Conservation (phyloP, 1,140 invertebrate genomes). For the Drosophila burlai region DNA sequence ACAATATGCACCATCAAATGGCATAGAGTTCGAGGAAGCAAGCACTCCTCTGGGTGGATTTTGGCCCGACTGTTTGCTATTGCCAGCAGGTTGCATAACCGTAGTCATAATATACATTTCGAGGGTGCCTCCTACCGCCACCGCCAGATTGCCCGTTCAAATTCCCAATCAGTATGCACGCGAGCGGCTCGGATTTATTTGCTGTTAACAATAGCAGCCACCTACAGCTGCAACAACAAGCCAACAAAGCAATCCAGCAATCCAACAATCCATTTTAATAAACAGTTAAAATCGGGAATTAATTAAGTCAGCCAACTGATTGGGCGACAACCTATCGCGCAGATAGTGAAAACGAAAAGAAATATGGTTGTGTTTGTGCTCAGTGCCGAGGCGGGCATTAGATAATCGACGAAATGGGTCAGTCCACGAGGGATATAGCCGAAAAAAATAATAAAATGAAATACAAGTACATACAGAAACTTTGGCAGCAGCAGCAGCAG, state of each 20-base stretch:
- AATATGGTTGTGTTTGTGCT: slow-evolving; percentile 8
- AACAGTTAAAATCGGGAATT: slow-evolving; percentile 81
- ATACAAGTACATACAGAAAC: slow-evolving; percentile 6
- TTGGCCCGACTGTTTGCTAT: not conserved
- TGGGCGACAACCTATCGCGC: slow-evolving; percentile 67
- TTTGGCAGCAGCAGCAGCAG: slow-evolving; percentile 23
- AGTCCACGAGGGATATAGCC: slow-evolving; percentile 45
- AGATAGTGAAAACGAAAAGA: slow-evolving; percentile 71
- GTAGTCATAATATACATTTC: slow-evolving; percentile 30
- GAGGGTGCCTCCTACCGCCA: slow-evolving; percentile 4
- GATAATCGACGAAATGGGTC: slow-evolving; percentile 78
- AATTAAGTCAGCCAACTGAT: slow-evolving; percentile 70
- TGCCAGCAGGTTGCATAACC: slow-evolving; percentile 63
- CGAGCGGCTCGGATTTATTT: slow-evolving; percentile 58
- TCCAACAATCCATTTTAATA: slow-evolving; percentile 64
- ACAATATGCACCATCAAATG: slow-evolving; percentile 40
- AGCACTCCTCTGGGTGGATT: slow-evolving; percentile 9
- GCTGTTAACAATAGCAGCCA: slow-evolving; percentile 62
- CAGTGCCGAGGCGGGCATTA: slow-evolving; percentile 54
- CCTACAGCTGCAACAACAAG: slow-evolving; percentile 11
- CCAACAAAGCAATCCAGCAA: not conserved
- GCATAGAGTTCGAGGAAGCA: slow-evolving; percentile 31
- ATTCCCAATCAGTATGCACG: slow-evolving; percentile 70
- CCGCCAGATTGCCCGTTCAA: not conserved
- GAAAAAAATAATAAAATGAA: slow-evolving; percentile 10